These are phyloP conservation scores for Melieria omissa DNA, from an alignment of 2,888 invertebrate species.

Conservation along the genomic window DNA sequence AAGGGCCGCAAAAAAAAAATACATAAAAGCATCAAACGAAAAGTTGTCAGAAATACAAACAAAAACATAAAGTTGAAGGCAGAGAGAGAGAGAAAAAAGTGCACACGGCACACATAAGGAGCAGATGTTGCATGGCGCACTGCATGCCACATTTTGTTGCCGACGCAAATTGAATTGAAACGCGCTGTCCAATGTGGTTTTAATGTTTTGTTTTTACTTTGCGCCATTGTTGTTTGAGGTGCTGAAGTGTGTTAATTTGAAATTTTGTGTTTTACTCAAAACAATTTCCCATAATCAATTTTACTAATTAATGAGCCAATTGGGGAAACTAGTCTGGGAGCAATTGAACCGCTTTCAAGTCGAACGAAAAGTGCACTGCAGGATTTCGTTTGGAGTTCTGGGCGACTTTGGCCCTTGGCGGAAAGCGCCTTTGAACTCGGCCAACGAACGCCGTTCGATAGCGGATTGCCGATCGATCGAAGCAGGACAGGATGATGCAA, in stretches of 20 bases:
- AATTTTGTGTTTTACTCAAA: background rate
- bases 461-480: slow-evolving; percentile 5
- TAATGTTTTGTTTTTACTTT: no score
- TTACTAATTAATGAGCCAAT: no score
- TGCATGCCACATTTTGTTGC: background rate
- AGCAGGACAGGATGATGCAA: slow-evolving; percentile 33
- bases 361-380: no score
- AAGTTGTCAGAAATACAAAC: background rate
- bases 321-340: no score
- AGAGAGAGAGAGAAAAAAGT: background rate
- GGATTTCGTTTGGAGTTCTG: no score
- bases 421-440: slow-evolving; percentile 23
- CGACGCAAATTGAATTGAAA: no score
- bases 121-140: slow-evolving; percentile 3
- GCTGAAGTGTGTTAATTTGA: background rate
- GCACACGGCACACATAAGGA: background rate
- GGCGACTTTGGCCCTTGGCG: background rate
- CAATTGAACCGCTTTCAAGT: no score
- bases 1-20: background rate
- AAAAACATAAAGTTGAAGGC: background rate
- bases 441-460: background rate
- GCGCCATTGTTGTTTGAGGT: no score
- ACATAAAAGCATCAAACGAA: slow-evolving; percentile 5
- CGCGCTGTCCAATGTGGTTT: no score
- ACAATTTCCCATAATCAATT: background rate